phyloP scores from a whole-genome alignment of 2,113 vertebrate genomes.

The Rhinichthys klamathensis region DNA sequence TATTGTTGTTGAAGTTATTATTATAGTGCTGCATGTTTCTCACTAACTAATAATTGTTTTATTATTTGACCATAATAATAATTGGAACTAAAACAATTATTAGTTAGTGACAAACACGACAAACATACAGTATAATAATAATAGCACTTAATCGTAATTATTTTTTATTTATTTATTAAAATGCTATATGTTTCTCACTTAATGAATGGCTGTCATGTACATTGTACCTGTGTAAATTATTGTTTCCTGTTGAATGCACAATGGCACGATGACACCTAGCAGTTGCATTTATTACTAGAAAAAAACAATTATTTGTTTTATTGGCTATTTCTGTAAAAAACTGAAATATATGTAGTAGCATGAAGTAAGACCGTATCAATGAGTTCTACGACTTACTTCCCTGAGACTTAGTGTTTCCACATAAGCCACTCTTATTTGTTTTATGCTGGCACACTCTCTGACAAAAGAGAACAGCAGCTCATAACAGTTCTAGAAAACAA shows the following conservation, averaged over 20 bases:
- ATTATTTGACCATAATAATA: background rate
- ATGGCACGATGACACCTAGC: too few relatives aligned
- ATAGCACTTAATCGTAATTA: background rate
- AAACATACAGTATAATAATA: background rate
- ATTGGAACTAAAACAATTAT: background rate
- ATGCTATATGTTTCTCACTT: too few relatives aligned
- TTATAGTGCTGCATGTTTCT: background rate
- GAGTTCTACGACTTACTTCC: background rate
- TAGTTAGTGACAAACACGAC: background rate
- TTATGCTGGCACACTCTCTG: background rate
- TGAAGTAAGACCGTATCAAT: background rate
- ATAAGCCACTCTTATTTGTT: background rate
- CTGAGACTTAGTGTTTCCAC: background rate
- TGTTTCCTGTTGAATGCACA: too few relatives aligned
- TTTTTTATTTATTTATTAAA: background rate
- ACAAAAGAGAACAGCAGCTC: background rate
- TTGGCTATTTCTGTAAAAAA: too few relatives aligned
- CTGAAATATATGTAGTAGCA: background rate
- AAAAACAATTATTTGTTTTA: too few relatives aligned
- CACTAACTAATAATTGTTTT: background rate
- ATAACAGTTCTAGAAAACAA: background rate
- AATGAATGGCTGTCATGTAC: too few relatives aligned
- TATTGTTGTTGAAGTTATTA: background rate
- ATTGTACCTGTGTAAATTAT: too few relatives aligned
- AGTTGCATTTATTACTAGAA: too few relatives aligned